These are phyloP conservation scores for Cephonodes hylas DNA, from an alignment of 2,888 invertebrate species.

Conservation along the genomic window DNA sequence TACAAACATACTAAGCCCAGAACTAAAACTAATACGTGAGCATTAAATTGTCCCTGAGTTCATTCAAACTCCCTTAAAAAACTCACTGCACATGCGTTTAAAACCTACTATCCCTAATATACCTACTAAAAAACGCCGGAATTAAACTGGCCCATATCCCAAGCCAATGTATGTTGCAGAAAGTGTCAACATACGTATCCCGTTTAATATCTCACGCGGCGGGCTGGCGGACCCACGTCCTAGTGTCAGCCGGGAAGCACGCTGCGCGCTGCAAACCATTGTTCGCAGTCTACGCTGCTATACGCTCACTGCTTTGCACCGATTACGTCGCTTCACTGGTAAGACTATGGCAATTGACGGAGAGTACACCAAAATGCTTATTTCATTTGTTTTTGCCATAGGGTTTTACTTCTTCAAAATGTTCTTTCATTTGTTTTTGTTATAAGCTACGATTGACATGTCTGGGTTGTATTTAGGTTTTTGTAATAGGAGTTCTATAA, in stretches of 20 bases:
- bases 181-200: slow-evolving; percentile 78
- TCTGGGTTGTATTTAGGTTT: too few relatives aligned
- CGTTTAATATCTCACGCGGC: slow-evolving; percentile 84
- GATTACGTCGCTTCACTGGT: slow-evolving; percentile 85
- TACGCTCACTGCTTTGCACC: slow-evolving; percentile 82
- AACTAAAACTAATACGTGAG: too few relatives aligned
- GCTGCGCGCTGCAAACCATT: slow-evolving; percentile 87
- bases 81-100: too few relatives aligned
- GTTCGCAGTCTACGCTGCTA: slow-evolving; percentile 85
- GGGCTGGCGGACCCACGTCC: slow-evolving; percentile 85
- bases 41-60: too few relatives aligned
- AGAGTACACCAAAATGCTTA: background rate
- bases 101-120: too few relatives aligned
- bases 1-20: too few relatives aligned
- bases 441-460: too few relatives aligned
- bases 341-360: slow-evolving; percentile 29
- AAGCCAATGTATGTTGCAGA: slow-evolving; percentile 56
- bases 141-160: background rate
- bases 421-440: too few relatives aligned
- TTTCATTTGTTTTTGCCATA: too few relatives aligned
- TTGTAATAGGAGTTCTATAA: too few relatives aligned
- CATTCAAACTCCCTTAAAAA: too few relatives aligned
- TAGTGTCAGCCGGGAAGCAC: slow-evolving; percentile 81
- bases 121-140: background rate
- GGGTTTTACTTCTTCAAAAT: too few relatives aligned